These are phyloP conservation scores for Drosophila bunnanda DNA, from an alignment of 2,888 invertebrate species.

Conservation along the genomic window DNA sequence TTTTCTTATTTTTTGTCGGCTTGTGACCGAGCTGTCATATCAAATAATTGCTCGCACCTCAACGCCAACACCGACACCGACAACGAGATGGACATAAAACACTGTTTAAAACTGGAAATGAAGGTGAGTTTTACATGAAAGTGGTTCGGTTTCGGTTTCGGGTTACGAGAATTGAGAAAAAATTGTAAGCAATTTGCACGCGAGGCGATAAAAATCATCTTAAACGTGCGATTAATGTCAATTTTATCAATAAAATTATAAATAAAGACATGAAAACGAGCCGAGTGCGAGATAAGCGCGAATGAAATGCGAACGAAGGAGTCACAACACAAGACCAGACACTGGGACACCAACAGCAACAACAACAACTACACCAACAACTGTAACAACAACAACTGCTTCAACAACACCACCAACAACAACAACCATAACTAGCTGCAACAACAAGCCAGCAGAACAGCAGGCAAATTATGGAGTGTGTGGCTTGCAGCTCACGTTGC, in stretches of 20 bases:
- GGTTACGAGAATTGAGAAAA: conserved; percentile 24
- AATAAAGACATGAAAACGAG: conserved; percentile 82
- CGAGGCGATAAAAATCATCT: conserved; percentile 77
- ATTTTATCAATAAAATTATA: conserved; percentile 84
- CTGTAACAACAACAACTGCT: conserved; percentile 26
- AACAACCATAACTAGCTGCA: conserved; percentile 21
- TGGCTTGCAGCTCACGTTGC: conserved; percentile 70
- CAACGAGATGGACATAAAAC: conserved; percentile 27
- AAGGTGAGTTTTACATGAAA: conserved; percentile 13
- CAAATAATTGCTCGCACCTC: conserved; percentile 42
- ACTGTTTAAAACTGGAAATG: conserved; percentile 10
- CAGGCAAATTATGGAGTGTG: conserved; percentile 75
- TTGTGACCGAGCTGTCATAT: conserved; percentile 30
- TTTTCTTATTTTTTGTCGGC: background rate
- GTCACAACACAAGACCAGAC: conserved; percentile 59
- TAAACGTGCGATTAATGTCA: conserved; percentile 81
- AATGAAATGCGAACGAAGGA: conserved; percentile 72
- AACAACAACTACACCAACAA: conserved; percentile 2
- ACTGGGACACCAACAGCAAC: conserved; percentile 26
- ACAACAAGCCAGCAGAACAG: conserved; percentile 36
- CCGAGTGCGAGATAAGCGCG: conserved; percentile 72
- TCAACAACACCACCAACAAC: conserved; percentile 28
- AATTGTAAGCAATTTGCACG: conserved; percentile 78
- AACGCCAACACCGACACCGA: conserved; percentile 18
- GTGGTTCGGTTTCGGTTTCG: conserved; percentile 1